Conservation (phyloP, 1,140 invertebrate genomes). For the Trachelipus rathkii region DNA sequence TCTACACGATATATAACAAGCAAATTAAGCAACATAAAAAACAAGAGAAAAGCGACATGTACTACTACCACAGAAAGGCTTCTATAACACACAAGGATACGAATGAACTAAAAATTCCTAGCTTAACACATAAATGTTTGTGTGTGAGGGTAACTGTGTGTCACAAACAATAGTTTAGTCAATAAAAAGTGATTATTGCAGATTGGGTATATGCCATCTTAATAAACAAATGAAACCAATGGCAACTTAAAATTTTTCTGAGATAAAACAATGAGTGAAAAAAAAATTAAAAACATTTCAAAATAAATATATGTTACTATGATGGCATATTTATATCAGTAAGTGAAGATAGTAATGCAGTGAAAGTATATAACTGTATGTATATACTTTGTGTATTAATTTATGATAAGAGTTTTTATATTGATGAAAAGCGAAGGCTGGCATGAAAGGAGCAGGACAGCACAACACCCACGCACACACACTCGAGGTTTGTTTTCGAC, state of each 20-base stretch:
- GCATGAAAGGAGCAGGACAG: constrained; percentile 41
- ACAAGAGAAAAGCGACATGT: constrained; percentile 10
- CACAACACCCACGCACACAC: constrained; percentile 43
- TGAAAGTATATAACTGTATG: neutral
- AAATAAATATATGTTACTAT: neutral
- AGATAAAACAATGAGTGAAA: too few species aligned
- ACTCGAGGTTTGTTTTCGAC: constrained; percentile 33
- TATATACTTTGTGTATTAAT: neutral
- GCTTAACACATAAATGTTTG: too few species aligned
- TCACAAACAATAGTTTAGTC: too few species aligned
- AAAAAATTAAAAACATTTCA: too few species aligned
- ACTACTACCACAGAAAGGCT: constrained; percentile 2
- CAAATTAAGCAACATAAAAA: neutral
- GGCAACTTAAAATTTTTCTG: too few species aligned
- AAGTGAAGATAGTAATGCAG: neutral
- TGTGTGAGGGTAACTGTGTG: too few species aligned
- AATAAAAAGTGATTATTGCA: neutral
- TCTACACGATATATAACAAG: neutral
- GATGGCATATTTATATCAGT: neutral
- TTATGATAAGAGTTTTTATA: neutral
- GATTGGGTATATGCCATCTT: neutral
- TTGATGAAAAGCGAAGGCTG: constrained; percentile 22
- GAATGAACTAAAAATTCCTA: neutral
- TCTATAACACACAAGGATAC: constrained; percentile 4
- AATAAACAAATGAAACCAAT: neutral